Percentiles rank a stretch among this genome's conserved stretches.
These are phyloP conservation scores for Aleadryas rufinucha DNA, from an alignment of 2,113 vertebrate species.

Conservation along the genomic window DNA sequence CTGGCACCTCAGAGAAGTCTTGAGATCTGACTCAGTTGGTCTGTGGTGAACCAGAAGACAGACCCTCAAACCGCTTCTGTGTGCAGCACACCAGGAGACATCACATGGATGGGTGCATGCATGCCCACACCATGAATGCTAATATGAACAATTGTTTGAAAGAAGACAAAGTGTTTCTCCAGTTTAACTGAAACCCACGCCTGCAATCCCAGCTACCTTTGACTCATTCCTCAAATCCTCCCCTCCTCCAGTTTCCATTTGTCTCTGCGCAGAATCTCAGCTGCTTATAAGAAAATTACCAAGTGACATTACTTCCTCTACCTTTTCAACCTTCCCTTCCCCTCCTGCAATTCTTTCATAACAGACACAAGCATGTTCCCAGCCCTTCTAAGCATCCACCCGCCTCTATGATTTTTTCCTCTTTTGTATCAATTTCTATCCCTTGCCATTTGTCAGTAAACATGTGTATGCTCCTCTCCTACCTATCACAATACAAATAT, in stretches of 20 bases:
- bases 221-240: conserved; percentile 45
- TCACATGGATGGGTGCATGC: conserved; percentile 22
- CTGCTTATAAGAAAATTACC: background rate
- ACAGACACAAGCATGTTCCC: background rate
- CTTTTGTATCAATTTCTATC: background rate
- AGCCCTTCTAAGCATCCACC: background rate
- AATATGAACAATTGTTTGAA: conserved; percentile 40
- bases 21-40: background rate
- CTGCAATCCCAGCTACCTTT: conserved; percentile 60
- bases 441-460: background rate
- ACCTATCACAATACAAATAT: background rate
- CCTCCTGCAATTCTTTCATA: background rate
- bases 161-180: conserved; percentile 45
- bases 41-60: background rate
- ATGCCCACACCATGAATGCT: conserved; percentile 38
- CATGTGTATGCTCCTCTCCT: background rate
- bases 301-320: conserved; percentile 1
- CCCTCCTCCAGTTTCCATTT: conserved; percentile 38
- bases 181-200: conserved; percentile 56
- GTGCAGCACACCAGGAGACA: conserved; percentile 5
- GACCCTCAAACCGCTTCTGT: background rate
- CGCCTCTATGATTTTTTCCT: background rate
- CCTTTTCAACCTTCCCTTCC: background rate
- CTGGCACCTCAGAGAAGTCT: background rate
- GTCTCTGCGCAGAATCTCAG: background rate